A percentile compares a stretch with the other conserved stretches of the same genome.
These are phyloP conservation scores for Anarsia innoxiella DNA, from an alignment of 2,888 invertebrate genomes.

Conservation along the genomic window DNA sequence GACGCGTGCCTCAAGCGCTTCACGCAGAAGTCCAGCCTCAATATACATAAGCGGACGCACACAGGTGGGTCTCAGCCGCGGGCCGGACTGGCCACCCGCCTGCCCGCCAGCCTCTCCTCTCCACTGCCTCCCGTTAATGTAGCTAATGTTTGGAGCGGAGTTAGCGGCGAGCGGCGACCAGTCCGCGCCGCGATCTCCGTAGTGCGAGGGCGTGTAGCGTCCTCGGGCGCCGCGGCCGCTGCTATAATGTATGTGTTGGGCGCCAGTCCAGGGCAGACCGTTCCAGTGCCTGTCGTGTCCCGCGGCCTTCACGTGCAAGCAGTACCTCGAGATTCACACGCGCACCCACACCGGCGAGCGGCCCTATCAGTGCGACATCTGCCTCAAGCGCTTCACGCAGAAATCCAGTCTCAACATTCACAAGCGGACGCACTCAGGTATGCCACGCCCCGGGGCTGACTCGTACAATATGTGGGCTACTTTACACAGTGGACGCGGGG, in stretches of 20 bases:
- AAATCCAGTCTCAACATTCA: conserved; percentile 89
- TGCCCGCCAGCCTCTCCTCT: conserved; percentile 45
- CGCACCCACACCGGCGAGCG: conserved; percentile 77
- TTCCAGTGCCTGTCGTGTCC: conserved; percentile 77
- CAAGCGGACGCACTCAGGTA: conserved; percentile 84
- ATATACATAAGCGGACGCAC: conserved; percentile 87
- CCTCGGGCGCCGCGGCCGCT: conserved; percentile 57
- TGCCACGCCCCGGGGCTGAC: conserved; percentile 28
- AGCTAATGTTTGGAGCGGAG: conserved; percentile 53
- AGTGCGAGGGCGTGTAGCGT: conserved; percentile 65
- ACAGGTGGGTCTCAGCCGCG: conserved; percentile 76
- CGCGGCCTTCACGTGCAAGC: conserved; percentile 76
- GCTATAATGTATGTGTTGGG: conserved; percentile 73
- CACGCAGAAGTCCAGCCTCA: conserved; percentile 87
- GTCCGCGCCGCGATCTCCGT: conserved; percentile 66
- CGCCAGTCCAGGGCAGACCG: conserved; percentile 76
- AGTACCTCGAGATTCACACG: conserved; percentile 78
- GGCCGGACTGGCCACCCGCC: conserved; percentile 65
- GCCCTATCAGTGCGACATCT: conserved; percentile 82
- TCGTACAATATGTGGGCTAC: conserved; percentile 42
- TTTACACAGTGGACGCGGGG: conserved; percentile 23
- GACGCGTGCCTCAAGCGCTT: conserved; percentile 85
- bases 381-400: conserved; percentile 87
- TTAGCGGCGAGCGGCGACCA: conserved; percentile 65
- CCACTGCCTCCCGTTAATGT: conserved; percentile 36